Evolutionary conservation across 2,113 vertebrate species (phyloP).

Genomic region (Todiramphus saurophagus): DNA sequence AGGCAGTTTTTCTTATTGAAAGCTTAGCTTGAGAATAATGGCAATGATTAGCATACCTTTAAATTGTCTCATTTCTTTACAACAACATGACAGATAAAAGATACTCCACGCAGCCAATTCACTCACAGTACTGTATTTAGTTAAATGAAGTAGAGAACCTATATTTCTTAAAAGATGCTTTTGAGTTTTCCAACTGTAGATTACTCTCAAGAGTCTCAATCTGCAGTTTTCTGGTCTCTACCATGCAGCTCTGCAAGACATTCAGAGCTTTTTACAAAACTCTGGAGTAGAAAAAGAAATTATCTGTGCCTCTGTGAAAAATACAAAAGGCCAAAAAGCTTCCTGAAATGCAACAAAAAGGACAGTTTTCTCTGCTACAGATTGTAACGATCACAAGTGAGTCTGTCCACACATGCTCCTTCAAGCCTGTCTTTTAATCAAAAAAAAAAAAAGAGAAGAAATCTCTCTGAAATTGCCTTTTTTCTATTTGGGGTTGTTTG

Average conservation of each 20-base stretch:
- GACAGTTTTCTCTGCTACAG: background rate
- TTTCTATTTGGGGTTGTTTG: background rate
- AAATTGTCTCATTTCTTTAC: slow-evolving; percentile 65
- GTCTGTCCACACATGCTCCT: background rate
- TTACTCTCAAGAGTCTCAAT: background rate
- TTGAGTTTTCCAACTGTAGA: background rate
- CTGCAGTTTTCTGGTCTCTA: slow-evolving; percentile 1
- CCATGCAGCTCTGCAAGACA: background rate
- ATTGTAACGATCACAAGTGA: background rate
- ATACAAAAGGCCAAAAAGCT: background rate
- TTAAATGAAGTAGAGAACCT: slow-evolving; percentile 46
- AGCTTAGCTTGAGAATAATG: slow-evolving; percentile 56
- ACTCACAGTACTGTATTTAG: slow-evolving; percentile 58
- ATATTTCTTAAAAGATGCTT: slow-evolving; percentile 51
- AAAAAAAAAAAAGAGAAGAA: background rate
- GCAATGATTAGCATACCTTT: slow-evolving; percentile 63
- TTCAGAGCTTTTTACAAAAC: background rate
- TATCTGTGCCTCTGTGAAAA: background rate
- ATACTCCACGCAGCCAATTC: slow-evolving; percentile 32
- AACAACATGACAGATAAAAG: slow-evolving; percentile 57
- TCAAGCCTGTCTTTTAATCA: background rate
- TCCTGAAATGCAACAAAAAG: background rate
- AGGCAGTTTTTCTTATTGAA: slow-evolving; percentile 67
- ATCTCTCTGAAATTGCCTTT: background rate
- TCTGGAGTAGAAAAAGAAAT: background rate